Base-by-base conservation (phyloP, 2,888 invertebrate species). In the Rotaria sp. region DNA sequence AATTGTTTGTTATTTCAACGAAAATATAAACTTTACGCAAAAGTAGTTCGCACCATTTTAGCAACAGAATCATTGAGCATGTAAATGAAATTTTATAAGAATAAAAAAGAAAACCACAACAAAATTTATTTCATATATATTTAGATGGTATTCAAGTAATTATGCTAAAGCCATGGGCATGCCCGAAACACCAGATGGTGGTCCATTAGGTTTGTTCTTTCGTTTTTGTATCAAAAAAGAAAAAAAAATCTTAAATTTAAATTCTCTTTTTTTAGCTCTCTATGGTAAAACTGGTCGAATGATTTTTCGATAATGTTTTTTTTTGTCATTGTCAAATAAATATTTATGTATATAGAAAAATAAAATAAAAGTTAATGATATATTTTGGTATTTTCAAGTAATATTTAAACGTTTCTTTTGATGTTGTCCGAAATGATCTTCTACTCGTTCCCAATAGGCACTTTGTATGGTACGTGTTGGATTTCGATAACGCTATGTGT, bases 371-470 rank as follows among this genome's bases (percentile, higher is more conserved):
- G 15, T 35, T 0, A 67, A 67, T 67, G 5, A 35, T 30, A 67
- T 67, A 35, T 67, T 35, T 52, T 67, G 38, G 67, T 38, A 7
- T 35, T 18, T 30, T 67, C 35, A 67, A 67, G 35, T 35, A 15
- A 67, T 21, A 13, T 67, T 7, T 67, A n/a, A 67, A 35, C 21
- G 35, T 67, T 67, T 67, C 2, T 35, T 67, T 67, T 18, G 67
- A 7, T 35, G 67, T 21, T 35, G 35, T 15, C 21, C 35, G 18
- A 80, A 35, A 41, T 45, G 41, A n/a, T 80, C 80, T 80, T 80
- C 80, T 26, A 85, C 86, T 55, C 86, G 35, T 38, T 85, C 86
- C 86, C 86, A 86, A 85, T 80, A 86, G 13, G 86, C 86, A 45
- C 86, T 86, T 52, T 86, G 67, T 52, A 86, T n/a, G 18, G 86